Base-by-base conservation (phyloP, 1,140 invertebrate genomes). In the Hestina assimilis region DNA sequence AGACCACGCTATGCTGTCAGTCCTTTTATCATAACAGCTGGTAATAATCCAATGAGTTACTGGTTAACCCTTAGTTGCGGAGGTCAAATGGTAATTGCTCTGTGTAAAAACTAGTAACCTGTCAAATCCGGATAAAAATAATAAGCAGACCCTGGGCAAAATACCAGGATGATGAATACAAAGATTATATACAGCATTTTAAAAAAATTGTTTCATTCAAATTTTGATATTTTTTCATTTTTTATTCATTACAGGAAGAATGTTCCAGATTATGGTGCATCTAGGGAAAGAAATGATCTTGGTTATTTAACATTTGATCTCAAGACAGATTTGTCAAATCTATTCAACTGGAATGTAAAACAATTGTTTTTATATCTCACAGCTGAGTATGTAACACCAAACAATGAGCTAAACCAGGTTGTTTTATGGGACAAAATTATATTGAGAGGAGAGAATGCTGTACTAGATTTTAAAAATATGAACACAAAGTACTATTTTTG, bases 321-420 rank as follows among this genome's bases (percentile, higher is more conserved):
- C 35, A 93, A 97, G 79, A 96, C 96, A 67, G 95, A 98, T 93
- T 91, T 99, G 17, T 94, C 93, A 31, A 92, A 93, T 63, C 89
- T 99, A 9, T 99, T 99, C 89, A 99, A 99, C 81, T 99, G 98
- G 98, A 99, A 99, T 91, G 98, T 99, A 0, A 99, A 99, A 77
- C 97, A 99, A 83, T 89, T 99, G 56, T 99, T 99, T 84, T 82
- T 99, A 3, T 99, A 98, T 83, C 87, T 99, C 4, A 98, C 97
- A 42, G 98, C 98, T 11, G 97, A 99, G 89, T 99, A 99, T 90
- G 89, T 93, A 65, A 98, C 98, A 17, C 82, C 92, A 31, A 94
- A 93, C 59, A 99, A 99, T 91, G 92, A 94, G 79, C 88, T 97
- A 6, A 97, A 97, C 89, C 96, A 97, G 90, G 96, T 99, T 67